Percentiles rank a stretch among this genome's conserved stretches.
phyloP scores from a whole-genome alignment of 2,113 vertebrate genomes.

The Sturnira hondurensis region DNA sequence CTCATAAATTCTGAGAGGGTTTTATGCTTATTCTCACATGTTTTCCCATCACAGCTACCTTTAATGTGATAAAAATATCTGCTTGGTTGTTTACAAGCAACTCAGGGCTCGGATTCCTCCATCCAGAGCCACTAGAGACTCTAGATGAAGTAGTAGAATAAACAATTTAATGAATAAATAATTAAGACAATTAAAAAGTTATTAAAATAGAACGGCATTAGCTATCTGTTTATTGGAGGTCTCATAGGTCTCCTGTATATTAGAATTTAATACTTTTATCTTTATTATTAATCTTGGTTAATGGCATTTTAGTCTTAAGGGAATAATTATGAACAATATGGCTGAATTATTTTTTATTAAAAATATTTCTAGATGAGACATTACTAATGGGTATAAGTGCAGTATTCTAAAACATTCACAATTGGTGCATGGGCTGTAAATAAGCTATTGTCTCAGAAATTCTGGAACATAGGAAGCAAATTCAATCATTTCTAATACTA shows the following conservation, averaged over 20 bases:
- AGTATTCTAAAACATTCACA: background rate
- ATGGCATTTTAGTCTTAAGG: constrained; percentile 50
- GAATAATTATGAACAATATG: background rate
- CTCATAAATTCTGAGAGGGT: background rate
- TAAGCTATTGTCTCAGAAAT: background rate
- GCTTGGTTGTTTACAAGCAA: constrained; percentile 38
- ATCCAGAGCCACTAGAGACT: constrained; percentile 55
- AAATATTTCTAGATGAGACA: background rate
- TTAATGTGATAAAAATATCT: constrained; percentile 42
- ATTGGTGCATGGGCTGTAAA: background rate
- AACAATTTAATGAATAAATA: constrained; percentile 78
- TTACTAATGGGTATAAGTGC: background rate
- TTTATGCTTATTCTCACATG: background rate
- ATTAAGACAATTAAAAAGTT: constrained; percentile 78
- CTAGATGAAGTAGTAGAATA: constrained; percentile 57
- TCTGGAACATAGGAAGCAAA: background rate
- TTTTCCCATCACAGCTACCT: background rate
- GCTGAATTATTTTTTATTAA: background rate
- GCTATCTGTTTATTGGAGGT: background rate
- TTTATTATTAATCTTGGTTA: constrained; percentile 59
- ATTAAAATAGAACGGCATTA: constrained; percentile 73
- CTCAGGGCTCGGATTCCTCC: constrained; percentile 2
- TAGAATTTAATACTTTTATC: constrained; percentile 51
- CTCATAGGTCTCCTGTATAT: constrained; percentile 18
- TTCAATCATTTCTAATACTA: background rate